phyloP scores from a whole-genome alignment of 1,140 invertebrate species.

The Melanaphis sacchari region DNA sequence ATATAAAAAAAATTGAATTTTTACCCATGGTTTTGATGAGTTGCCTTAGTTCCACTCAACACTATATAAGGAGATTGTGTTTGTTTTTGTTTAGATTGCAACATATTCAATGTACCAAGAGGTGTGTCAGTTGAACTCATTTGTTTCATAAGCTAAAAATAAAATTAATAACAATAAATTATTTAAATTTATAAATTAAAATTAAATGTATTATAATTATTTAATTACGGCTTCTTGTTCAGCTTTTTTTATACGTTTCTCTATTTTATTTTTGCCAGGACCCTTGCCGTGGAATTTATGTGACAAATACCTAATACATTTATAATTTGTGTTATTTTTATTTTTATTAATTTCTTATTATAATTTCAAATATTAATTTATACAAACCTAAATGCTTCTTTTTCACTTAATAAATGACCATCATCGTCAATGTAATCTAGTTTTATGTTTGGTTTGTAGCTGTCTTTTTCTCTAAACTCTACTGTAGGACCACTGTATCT shows the following conservation, averaged over 20 bases:
- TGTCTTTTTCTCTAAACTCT: constrained; percentile 93
- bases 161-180: constrained; percentile 56
- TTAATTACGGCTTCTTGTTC: constrained; percentile 86
- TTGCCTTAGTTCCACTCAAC: constrained; percentile 85
- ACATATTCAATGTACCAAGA: constrained; percentile 88
- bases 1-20: neutral
- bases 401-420: constrained; percentile 86
- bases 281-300: constrained; percentile 99
- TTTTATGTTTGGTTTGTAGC: constrained; percentile 94
- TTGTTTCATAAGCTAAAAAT: constrained; percentile 87
- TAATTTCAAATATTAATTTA: neutral
- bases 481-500: constrained; percentile 84
- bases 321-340: neutral
- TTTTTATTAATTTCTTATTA: neutral
- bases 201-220: constrained; percentile 64
- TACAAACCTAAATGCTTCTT: constrained; percentile 95
- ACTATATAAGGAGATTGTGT: constrained; percentile 94
- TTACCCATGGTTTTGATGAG: constrained; percentile 63
- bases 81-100: constrained; percentile 96
- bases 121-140: constrained; percentile 99
- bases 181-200: neutral
- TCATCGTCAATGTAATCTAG: constrained; percentile 98
- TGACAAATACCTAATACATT: constrained; percentile 75
- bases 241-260: constrained; percentile 94
- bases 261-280: constrained; percentile 97